These are phyloP conservation scores for Cyanoderma ruficeps DNA, from an alignment of 2,113 vertebrate genomes.

Conservation along the genomic window DNA sequence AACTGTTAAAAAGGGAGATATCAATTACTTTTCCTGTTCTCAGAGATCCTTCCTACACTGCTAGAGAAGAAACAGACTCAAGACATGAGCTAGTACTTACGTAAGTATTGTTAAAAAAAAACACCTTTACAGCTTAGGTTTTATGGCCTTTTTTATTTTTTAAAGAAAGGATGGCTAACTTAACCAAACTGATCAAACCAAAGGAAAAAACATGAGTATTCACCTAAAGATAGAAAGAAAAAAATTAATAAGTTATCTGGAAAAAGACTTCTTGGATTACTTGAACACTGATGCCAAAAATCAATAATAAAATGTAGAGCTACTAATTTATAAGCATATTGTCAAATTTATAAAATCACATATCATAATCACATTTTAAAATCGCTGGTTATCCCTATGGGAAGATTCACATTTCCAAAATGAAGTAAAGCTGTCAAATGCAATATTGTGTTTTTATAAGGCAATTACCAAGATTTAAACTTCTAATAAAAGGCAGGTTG, in stretches of 20 bases:
- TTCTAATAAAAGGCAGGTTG: background rate
- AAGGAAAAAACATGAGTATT: background rate
- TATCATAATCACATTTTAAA: background rate
- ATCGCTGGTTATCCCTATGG: background rate
- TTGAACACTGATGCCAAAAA: background rate
- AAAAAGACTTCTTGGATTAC: background rate
- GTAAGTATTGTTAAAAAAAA: background rate
- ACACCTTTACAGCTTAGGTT: background rate
- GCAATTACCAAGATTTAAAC: background rate
- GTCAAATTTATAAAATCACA: background rate
- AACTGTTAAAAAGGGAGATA: background rate
- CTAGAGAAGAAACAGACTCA: background rate
- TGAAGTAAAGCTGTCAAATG: constrained; percentile 8
- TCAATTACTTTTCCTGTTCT: background rate
- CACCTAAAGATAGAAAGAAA: background rate
- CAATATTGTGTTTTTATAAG: background rate
- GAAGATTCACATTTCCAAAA: background rate
- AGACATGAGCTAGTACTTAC: background rate
- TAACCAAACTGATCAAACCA: background rate
- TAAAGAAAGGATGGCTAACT: background rate
- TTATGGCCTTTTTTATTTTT: background rate
- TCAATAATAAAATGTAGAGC: background rate
- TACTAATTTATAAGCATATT: background rate
- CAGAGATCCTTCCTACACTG: background rate
- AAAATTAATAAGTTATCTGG: background rate